Evolutionary conservation across 1,140 invertebrate species (phyloP).

Genomic region (Plodia interpunctella): DNA sequence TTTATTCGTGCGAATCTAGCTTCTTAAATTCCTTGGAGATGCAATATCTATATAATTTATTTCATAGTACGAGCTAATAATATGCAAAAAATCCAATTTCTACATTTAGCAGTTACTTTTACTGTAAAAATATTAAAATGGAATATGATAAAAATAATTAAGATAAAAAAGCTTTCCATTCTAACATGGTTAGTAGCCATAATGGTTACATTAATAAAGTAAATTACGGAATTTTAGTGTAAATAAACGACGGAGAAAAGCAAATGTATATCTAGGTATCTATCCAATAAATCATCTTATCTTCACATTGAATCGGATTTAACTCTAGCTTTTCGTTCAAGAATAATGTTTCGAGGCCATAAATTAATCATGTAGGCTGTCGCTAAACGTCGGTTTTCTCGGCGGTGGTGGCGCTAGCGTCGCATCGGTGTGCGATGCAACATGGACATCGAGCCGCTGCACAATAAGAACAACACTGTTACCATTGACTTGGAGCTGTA

Average conservation of each 20-base stretch:
- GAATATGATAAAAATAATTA: too few species aligned
- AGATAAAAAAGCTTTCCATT: too few species aligned
- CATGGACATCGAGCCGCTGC: conserved; percentile 45
- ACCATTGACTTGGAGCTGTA: neutral
- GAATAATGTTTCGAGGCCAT: conserved; percentile 65
- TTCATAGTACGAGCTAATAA: too few species aligned
- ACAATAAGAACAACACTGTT: conserved; percentile 48
- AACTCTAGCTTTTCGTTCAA: conserved; percentile 48
- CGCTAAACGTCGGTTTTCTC: conserved; percentile 68
- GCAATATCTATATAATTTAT: too few species aligned
- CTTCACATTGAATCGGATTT: conserved; percentile 68
- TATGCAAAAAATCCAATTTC: too few species aligned
- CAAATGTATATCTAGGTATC: conserved; percentile 25
- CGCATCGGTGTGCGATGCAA: conserved; percentile 50
- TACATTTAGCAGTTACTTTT: too few species aligned
- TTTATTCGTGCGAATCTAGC: too few species aligned
- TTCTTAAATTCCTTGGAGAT: too few species aligned
- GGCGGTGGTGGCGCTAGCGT: conserved; percentile 50
- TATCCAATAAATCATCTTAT: conserved; percentile 69
- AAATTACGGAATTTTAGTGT: neutral
- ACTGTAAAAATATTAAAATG: too few species aligned
- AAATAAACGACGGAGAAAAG: conserved; percentile 5
- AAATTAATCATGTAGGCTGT: conserved; percentile 75
- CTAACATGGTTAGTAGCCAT: neutral
- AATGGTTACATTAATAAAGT: neutral